Conservation (phyloP, 1,140 invertebrate species). For the Physella acuta region DNA sequence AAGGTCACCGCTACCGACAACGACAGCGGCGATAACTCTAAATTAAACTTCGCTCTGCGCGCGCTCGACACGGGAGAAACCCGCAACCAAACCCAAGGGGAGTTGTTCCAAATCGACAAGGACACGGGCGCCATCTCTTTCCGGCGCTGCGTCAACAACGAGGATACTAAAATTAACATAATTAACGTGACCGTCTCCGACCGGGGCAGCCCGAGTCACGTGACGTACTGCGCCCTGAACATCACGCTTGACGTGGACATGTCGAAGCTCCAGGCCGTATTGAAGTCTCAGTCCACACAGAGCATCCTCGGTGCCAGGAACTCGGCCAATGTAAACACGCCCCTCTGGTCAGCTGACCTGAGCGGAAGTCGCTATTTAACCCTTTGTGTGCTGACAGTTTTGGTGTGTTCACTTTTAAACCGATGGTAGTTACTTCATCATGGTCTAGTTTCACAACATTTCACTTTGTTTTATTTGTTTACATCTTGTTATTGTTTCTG, state of each 20-base stretch:
- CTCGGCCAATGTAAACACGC: too few relatives aligned
- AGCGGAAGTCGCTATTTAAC: too few relatives aligned
- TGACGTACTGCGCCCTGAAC: neutral
- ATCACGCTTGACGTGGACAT: constrained; percentile 5
- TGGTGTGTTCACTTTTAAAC: too few relatives aligned
- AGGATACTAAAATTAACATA: neutral
- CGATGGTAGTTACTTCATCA: too few relatives aligned
- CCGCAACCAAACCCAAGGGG: neutral
- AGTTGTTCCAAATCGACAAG: neutral
- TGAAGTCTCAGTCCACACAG: too few relatives aligned
- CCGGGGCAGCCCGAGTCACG: neutral
- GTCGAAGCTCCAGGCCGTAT: neutral
- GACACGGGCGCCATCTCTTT: neutral
- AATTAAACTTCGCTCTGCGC: neutral
- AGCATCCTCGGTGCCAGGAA: too few relatives aligned
- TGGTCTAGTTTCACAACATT: too few relatives aligned
- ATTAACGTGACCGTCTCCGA: constrained; percentile 11
- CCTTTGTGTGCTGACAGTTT: too few relatives aligned
- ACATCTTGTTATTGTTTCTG: too few relatives aligned
- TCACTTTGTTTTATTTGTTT: too few relatives aligned
- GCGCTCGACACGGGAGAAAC: neutral
- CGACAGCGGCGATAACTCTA: constrained; percentile 8
- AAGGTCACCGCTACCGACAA: neutral
- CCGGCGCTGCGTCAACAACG: neutral
- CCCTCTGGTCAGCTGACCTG: too few relatives aligned